Evolutionary conservation across 1,140 invertebrate genomes (phyloP), one percentile per base, ranked within the genome.

Genomic region (Trypoxylus dichotomus): DNA sequence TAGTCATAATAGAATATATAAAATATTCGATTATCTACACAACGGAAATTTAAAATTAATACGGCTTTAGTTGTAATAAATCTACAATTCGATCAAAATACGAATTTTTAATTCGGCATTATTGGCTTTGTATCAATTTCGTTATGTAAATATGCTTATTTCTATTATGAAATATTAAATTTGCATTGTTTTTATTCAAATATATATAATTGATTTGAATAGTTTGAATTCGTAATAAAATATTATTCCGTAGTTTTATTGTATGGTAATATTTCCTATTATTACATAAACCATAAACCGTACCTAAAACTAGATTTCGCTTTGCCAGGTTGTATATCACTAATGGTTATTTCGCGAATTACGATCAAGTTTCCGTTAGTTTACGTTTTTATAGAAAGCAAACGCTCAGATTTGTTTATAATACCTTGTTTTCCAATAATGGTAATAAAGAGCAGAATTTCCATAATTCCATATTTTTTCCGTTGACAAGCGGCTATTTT

Each of bases 1-100:
- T 68, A 68, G 60, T 24, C 60, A 10, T 68, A 68, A 68, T 68
- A 68, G 27, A 68, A 68, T 68, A 68, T 68, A 68, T 24, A 68
- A 68, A 68, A 68, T 27, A 27, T 68, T 68, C 60, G 24, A 68
- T 68, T 68, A 68, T 24, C 60, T 29, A 24, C 27, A 37, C 32
- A 68, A 27, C 21, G 60, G 60, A 27, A 68, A 68, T 24, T 68
- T 11, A 68, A 68, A 68, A 68, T 68, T 27, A 27, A 68, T 68
- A 68, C 60, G 5, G 60, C 60, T 68, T 68, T 15, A 68, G 13
- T 7, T 68, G 24, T 68, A 68, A 68, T 68, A 68, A 68, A 68
- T 68, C 60, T 68, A 7, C 19, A 68, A 68, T 68, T 68, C 24
- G 24, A 24, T 24, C 60, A 68, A 68, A 68, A 68, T 68, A 15